Base-by-base conservation (phyloP, 2,113 vertebrate genomes). In the Pagrus major region DNA sequence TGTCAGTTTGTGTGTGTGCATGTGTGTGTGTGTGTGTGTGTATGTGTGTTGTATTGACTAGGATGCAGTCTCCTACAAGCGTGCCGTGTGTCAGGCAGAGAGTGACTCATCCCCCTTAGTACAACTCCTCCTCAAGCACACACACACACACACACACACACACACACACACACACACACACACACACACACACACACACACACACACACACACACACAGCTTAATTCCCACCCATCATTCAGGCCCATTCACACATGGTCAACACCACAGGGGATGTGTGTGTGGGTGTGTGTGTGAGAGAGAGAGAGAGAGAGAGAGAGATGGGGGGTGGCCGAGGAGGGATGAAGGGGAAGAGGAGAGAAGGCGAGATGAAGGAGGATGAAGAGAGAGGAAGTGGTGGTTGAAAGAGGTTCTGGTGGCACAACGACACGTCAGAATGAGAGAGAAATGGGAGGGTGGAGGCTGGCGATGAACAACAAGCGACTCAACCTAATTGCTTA, bases 71-170 rank as follows among this genome's bases (percentile, higher is more conserved):
- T 86, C 85, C 78, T 84, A 61, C 41, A 44, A 90, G 73, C 23
- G 14, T 42, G 61, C 72, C 39, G 75, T 79, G 79, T 87, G 82
- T 89, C 83, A 82, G 84, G 76, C 83, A 80, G 80, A 84, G 84
- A 91, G 89, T 93, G 92, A 93, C 88, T 93, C 89, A 90, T 91
- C 86, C 84, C 85, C 67, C 65, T 83, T 55, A 76, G 84, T 86
- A 60, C 51, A 71, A 78, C 71, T 67, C 66, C 79, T 83, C 41
- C 81, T 75, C 69, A 42, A 51, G 58, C 66, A 68, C 71, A 58
- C 76, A 52, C 47, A 52, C 61, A 69, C 64, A 74, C 60, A 74
- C 84, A 72, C 52, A 73, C 66, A 58, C 52, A 56, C 66, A 46
- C 59, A 70, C 72, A 69, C 71, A 65, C 60, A 74, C 84, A 72